These are phyloP conservation scores for Whitmania pigra DNA, from an alignment of 1,140 invertebrate genomes.

Conservation along the genomic window DNA sequence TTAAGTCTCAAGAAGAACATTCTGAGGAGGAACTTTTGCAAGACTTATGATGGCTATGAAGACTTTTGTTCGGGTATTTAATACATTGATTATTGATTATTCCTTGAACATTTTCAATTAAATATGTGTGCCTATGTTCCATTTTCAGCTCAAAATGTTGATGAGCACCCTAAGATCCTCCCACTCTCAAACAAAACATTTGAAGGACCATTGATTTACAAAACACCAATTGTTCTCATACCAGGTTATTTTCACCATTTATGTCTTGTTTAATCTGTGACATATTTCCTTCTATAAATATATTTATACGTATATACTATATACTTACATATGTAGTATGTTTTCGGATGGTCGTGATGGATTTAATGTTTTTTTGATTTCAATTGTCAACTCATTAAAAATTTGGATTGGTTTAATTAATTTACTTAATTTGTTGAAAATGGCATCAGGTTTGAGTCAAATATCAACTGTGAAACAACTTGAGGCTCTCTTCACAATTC, in stretches of 20 bases:
- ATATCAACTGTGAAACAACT: constrained; percentile 8
- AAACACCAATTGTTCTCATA: constrained; percentile 44
- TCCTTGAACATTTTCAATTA: no score
- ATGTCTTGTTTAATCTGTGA: no score
- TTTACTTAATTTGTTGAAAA: background rate
- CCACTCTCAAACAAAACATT: constrained; percentile 40
- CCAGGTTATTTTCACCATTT: constrained; percentile 37
- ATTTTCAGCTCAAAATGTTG: constrained; percentile 37
- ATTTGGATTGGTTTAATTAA: no score
- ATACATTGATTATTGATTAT: constrained; percentile 1
- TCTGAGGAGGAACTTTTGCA: constrained; percentile 41
- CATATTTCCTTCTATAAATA: no score
- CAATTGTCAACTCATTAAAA: no score
- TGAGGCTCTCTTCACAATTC: background rate
- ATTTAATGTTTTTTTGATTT: no score
- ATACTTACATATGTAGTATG: no score
- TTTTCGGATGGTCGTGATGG: no score
- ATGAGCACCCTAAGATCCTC: constrained; percentile 42
- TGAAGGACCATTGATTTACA: constrained; percentile 41
- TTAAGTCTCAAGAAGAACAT: constrained; percentile 40
- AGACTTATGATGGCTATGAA: constrained; percentile 40
- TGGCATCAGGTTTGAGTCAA: constrained; percentile 16
- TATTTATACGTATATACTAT: no score
- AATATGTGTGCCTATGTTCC: constrained; percentile 7
- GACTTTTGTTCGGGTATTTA: constrained; percentile 44